A percentile compares a stretch with the other conserved stretches of the same genome.
Conservation (phyloP, 2,797 vertebrate species). For the Pteropus rufus region DNA sequence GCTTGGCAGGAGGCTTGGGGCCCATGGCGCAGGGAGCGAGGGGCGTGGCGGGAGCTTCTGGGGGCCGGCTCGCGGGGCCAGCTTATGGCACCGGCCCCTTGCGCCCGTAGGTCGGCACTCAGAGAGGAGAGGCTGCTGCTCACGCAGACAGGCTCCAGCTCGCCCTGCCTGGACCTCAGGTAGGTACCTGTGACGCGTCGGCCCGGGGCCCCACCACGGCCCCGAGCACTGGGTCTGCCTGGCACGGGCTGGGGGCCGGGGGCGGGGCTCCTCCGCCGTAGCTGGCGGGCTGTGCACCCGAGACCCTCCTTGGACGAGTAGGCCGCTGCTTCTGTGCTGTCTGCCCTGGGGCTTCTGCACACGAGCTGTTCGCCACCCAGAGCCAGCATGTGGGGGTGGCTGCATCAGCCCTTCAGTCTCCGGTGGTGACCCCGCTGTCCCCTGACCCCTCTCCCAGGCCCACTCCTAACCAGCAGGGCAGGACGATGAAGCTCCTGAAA, state of each 20-base stretch:
- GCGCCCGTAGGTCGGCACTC: slow-evolving; percentile 85
- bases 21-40: accelerated
- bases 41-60: accelerated
- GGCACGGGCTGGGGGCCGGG: not conserved
- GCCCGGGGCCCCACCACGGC: not conserved
- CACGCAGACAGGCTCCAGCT: slow-evolving; percentile 96
- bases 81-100: not conserved
- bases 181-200: slow-evolving; percentile 82
- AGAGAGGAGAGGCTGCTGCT: slow-evolving; percentile 89
- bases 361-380: too few relatives aligned
- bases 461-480: accelerated
- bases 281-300: not conserved
- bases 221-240: not conserved
- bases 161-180: slow-evolving; percentile 97
- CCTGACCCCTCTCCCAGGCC: not conserved
- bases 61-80: accelerated
- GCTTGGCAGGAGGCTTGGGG: slow-evolving; percentile 15
- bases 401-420: not conserved
- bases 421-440: not conserved
- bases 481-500: too few relatives aligned
- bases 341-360: not conserved
- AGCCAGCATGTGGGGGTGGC: too few relatives aligned
- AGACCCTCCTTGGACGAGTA: accelerated
- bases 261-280: not conserved
- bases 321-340: accelerated